Evolutionary conservation across 2,888 invertebrate genomes (phyloP).

Genomic region (Parnassius smintheus): DNA sequence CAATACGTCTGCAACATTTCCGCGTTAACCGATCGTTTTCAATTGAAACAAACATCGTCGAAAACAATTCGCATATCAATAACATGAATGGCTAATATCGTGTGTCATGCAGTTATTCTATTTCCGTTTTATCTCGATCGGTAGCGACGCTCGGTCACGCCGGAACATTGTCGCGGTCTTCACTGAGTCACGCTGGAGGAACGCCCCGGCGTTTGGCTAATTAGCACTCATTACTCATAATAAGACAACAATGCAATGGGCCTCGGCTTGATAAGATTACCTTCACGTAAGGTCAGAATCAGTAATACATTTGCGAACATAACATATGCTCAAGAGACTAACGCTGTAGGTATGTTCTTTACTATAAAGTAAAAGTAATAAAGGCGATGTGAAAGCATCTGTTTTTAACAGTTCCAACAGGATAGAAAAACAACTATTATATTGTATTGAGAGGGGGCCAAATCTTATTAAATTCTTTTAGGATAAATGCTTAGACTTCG

Average conservation of each 20-base stretch:
- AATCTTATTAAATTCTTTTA: too few species aligned
- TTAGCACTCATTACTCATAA: constrained; percentile 72
- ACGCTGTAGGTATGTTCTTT: too few species aligned
- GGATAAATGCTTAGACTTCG: too few species aligned
- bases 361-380: too few species aligned
- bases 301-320: constrained; percentile 20
- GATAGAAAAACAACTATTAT: too few species aligned
- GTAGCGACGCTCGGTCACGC: constrained; percentile 34
- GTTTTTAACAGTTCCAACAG: too few species aligned
- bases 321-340: too few species aligned
- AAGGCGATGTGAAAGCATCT: too few species aligned
- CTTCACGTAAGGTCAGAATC: constrained; percentile 25
- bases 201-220: constrained; percentile 67
- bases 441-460: too few species aligned
- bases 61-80: constrained; percentile 26
- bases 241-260: constrained; percentile 45
- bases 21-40: constrained; percentile 19
- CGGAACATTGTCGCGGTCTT: constrained; percentile 29
- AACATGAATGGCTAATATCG: constrained; percentile 14
- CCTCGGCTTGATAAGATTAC: constrained; percentile 34
- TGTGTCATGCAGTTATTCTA: constrained; percentile 36
- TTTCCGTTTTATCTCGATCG: constrained; percentile 41
- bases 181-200: constrained; percentile 64
- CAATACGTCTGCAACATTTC: constrained; percentile 22
- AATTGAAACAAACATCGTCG: constrained; percentile 18